phyloP scores from a whole-genome alignment of 2,113 vertebrate genomes.

The Ginglymostoma cirratum region DNA sequence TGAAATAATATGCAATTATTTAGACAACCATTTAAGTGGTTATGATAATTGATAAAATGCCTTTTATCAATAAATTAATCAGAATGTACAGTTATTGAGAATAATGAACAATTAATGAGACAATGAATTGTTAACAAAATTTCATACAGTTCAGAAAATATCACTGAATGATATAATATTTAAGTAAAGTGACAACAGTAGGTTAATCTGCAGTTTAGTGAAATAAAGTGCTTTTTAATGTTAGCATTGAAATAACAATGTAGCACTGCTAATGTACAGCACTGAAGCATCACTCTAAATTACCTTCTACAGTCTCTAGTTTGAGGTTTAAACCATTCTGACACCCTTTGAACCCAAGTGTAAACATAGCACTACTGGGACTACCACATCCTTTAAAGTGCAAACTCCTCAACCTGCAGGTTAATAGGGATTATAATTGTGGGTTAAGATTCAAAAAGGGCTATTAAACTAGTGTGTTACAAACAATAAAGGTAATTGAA shows the following conservation, averaged over 20 bases:
- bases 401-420: background rate
- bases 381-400: background rate
- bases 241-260: background rate
- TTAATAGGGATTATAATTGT: background rate
- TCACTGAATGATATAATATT: background rate
- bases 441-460: background rate
- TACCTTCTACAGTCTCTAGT: background rate
- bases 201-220: background rate
- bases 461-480: background rate
- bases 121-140: background rate
- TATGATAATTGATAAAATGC: background rate
- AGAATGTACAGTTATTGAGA: background rate
- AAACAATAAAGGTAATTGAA: background rate
- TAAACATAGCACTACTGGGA: background rate
- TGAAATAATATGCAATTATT: background rate
- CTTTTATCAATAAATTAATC: background rate
- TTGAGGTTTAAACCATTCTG: background rate
- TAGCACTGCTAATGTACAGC: background rate
- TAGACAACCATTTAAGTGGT: background rate
- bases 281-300: background rate
- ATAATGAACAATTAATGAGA: background rate
- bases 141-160: background rate
- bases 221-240: background rate
- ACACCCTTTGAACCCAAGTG: background rate
- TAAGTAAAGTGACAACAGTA: background rate